Evolutionary conservation across 1,140 invertebrate species (phyloP), one percentile per base, ranked within the genome.

Genomic region (Pachypeltis micranthus): DNA sequence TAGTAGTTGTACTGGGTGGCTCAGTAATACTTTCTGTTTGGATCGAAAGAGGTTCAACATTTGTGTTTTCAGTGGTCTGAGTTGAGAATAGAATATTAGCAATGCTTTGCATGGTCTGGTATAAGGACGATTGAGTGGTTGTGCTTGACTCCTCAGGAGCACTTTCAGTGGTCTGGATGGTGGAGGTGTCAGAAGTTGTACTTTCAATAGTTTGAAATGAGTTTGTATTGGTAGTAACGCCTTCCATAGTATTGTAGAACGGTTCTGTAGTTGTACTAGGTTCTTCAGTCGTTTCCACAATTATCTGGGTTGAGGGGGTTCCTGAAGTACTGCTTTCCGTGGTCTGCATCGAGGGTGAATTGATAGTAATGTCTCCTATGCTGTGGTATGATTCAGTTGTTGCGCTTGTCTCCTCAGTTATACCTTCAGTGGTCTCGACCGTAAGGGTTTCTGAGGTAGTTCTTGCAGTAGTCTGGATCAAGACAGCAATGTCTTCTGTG

Each of bases 391-490:
- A n/a, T n/a, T n/a, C n/a, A n/a, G n/a, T n/a, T n/a, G n/a, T n/a
- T n/a, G n/a, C n/a, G n/a, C n/a, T n/a, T n/a, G n/a, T n/a, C n/a
- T n/a, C n/a, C 26, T 19, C 54, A 63, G 14, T 19, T 2, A 59
- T 24, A 44, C 24, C 12, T 24, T 39, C 16, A 44, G 2, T n/a
- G n/a, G n/a, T n/a, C n/a, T n/a, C 39, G 27, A 1, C 24, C 14
- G 24, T n/a, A n/a, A n/a, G n/a, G n/a, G n/a, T n/a, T 63, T 67
- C 51, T 59, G 27, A 57, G n/a, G 65, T 51, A 24, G 62, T 65
- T 28, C 23, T 23, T 47, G 34, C 28, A 47, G 59, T 59, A 44
- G n/a, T n/a, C n/a, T n/a, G n/a, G n/a, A n/a, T n/a, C n/a, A n/a
- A n/a, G n/a, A 25, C 55, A 59, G 21, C 27, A 28, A n/a, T 55